Conservation (phyloP, 1,140 invertebrate species). For the Adoxophyes honmai region DNA sequence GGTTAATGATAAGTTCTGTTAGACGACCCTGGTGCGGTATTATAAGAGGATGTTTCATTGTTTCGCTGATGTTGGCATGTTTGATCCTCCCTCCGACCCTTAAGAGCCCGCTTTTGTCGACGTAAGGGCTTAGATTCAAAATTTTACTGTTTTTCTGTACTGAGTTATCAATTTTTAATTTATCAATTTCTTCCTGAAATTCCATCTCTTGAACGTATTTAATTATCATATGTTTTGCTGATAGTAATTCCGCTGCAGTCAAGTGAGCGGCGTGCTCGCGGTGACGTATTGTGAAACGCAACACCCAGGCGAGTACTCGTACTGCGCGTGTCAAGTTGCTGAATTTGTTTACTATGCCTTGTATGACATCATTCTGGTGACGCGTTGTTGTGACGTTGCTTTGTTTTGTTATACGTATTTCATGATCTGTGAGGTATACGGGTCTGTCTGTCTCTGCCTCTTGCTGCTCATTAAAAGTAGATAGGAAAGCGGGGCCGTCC, state of each 20-base stretch:
- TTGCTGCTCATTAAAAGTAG: not conserved
- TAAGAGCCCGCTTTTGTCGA: no score
- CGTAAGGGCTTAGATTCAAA: no score
- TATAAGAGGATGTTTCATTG: conserved; percentile 63
- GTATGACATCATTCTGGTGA: conserved; percentile 7
- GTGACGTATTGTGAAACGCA: conserved; percentile 6
- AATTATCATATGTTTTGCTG: not conserved
- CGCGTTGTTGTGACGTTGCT: not conserved
- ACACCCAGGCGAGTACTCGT: conserved; percentile 18
- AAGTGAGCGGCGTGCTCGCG: not conserved
- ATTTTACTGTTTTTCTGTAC: no score
- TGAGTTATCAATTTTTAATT: no score
- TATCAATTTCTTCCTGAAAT: no score
- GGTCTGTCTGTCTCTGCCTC: not conserved
- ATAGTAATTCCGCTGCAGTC: conserved; percentile 8
- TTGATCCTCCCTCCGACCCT: no score
- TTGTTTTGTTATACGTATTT: not conserved
- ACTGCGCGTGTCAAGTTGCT: conserved; percentile 11
- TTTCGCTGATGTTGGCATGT: conserved; percentile 23
- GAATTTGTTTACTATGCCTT: not conserved
- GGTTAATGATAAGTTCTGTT: no score
- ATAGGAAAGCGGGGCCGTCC: conserved; percentile 36
- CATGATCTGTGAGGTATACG: not conserved
- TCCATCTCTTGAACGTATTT: no score
- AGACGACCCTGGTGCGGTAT: no score